phyloP scores from a whole-genome alignment of 2,113 vertebrate genomes.

The Theropithecus gelada region DNA sequence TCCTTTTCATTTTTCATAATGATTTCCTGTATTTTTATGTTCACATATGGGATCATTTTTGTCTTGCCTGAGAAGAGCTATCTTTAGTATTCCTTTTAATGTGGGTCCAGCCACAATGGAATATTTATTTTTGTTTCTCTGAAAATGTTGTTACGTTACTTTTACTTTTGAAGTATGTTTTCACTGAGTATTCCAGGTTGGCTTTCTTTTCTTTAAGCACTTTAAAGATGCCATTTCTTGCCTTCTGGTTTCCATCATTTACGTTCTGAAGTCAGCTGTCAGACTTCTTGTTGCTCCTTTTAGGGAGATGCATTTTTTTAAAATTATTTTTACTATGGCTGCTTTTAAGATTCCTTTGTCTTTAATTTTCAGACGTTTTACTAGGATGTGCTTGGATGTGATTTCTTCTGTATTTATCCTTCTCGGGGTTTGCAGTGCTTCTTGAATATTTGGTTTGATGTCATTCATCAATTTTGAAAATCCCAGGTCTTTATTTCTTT shows the following conservation, averaged over 20 bases:
- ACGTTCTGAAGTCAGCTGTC: background rate
- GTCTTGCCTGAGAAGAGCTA: background rate
- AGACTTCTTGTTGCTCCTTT: background rate
- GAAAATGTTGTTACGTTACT: background rate
- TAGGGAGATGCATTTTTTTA: background rate
- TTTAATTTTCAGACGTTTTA: background rate
- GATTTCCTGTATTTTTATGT: background rate
- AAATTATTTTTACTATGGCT: background rate
- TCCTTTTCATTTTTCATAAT: background rate
- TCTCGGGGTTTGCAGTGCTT: background rate
- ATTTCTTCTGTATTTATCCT: background rate
- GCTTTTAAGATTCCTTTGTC: background rate
- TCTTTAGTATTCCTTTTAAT: background rate
- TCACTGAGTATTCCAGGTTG: background rate
- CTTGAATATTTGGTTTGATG: background rate
- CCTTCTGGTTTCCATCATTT: background rate
- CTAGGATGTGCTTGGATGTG: background rate
- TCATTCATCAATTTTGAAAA: conserved; percentile 23
- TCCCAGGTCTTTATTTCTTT: background rate
- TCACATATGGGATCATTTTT: background rate
- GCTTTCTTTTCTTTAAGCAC: background rate
- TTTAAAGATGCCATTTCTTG: background rate
- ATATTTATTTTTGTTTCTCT: background rate
- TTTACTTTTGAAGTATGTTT: background rate
- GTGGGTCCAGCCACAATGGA: background rate